A percentile compares a stretch with the other conserved stretches of the same genome.
These are phyloP conservation scores for Kryptolebias marmoratus DNA, from an alignment of 2,113 vertebrate species.

Conservation along the genomic window DNA sequence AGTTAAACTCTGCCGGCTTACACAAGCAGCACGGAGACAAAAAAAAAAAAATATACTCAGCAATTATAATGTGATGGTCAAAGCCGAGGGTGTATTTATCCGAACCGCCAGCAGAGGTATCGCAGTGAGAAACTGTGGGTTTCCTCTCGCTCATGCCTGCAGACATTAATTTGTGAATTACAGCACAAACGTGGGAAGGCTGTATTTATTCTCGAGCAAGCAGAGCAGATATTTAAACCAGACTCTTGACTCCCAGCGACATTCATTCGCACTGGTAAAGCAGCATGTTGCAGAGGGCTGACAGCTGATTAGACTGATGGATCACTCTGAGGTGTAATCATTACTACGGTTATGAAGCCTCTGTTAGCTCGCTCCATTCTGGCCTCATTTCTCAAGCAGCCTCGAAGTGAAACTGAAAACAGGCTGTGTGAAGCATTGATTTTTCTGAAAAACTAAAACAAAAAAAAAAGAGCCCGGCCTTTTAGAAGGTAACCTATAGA, in stretches of 20 bases:
- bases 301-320: slow-evolving; percentile 66
- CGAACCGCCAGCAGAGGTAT: slow-evolving; percentile 67
- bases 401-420: slow-evolving; percentile 27
- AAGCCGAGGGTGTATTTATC: slow-evolving; percentile 43
- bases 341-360: slow-evolving; percentile 46
- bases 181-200: slow-evolving; percentile 58
- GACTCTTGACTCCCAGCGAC: slow-evolving; percentile 43
- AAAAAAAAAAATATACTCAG: slow-evolving; percentile 12
- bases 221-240: slow-evolving; percentile 55
- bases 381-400: slow-evolving; percentile 31
- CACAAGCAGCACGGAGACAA: slow-evolving; percentile 5
- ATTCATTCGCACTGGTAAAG: slow-evolving; percentile 29
- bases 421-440: slow-evolving; percentile 34
- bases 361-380: slow-evolving; percentile 44
- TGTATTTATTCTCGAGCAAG: slow-evolving; percentile 60
- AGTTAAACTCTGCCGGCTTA: slow-evolving; percentile 5
- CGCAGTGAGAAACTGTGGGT: slow-evolving; percentile 17
- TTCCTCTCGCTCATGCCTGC: slow-evolving; percentile 1
- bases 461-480: not conserved
- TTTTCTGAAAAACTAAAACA: not conserved
- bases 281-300: slow-evolving; percentile 41
- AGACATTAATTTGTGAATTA: slow-evolving; percentile 55
- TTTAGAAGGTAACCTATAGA: slow-evolving; percentile 10
- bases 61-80: slow-evolving; percentile 27
- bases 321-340: slow-evolving; percentile 50